Percentiles rank a stretch among this genome's conserved stretches.
phyloP scores from a whole-genome alignment of 1,140 invertebrate species.

The Bradynema listronoti region DNA sequence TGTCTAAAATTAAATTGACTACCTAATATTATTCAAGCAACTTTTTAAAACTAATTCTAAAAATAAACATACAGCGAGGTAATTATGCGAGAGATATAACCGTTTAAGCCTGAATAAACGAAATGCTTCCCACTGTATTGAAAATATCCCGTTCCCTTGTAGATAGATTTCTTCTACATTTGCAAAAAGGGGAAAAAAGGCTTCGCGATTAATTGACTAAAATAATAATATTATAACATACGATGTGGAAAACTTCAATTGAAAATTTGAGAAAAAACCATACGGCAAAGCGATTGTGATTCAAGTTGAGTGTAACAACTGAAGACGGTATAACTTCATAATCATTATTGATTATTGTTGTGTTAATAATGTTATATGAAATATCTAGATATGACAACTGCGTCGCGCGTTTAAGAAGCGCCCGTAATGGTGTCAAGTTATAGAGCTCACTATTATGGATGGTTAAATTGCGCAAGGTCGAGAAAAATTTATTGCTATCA shows the following conservation, averaged over 20 bases:
- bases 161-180: constrained; percentile 44
- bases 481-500: no score
- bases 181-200: constrained; percentile 30
- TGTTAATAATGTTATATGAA: no score
- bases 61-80: constrained; percentile 26
- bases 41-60: background rate
- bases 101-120: constrained; percentile 32
- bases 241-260: background rate
- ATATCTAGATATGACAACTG: no score
- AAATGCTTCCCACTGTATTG: constrained; percentile 46
- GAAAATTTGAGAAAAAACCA: no score
- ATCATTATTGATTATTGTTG: no score
- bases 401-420: no score
- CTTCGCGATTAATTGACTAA: constrained; percentile 21
- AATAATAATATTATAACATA: constrained; percentile 12
- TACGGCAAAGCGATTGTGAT: no score
- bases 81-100: constrained; percentile 26
- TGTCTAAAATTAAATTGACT: constrained; percentile 20
- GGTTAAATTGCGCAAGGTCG: no score
- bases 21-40: background rate
- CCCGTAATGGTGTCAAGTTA: no score
- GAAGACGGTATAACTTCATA: no score
- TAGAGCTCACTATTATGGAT: no score
- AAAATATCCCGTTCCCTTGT: constrained; percentile 29
- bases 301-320: no score